Evolutionary conservation across 2,113 vertebrate species (phyloP), one percentile per base, ranked within the genome.

Genomic region (Dinomys branickii): DNA sequence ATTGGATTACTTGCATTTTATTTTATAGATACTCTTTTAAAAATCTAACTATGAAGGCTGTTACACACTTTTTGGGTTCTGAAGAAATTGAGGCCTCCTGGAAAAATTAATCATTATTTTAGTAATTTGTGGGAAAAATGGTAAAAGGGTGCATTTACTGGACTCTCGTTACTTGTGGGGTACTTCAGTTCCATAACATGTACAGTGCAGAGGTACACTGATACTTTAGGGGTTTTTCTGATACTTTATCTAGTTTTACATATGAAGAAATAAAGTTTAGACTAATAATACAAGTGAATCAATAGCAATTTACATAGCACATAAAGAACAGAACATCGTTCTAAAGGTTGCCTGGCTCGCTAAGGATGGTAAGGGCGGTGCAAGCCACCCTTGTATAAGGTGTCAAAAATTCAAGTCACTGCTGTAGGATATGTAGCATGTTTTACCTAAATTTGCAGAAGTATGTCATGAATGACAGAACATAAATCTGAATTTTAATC

Each of bases 11-110:
- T 67, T 88, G 11, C 59, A 73, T 86, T 95, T 92, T 78, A 35
- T 87, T 95, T 95, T 91, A 63, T 26, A 85, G 59, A 16, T 77
- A 30, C 54, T 26, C 88, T 85, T 97, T 81, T 50, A 78, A 78
- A 38, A 63, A 89, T 83, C 13, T 6, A 88, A 3, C 38, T 75
- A 20, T 81, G 35, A 59, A n/a, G 11, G 38, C 17, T 90, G 73
- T 65, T 38, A 52, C 1, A 81, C 47, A 33, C 56, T 93, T 90
- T 16, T 26, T 85, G 44, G 10, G 77, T 71, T 85, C 38, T 93
- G 17, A 88, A 38, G 61, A 96, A 87, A 78, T 63, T 35, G 10
- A 65, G 24, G 6, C 35, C 22, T 81, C 13, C 26, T 82, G 59
- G 50, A 52, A 69, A 85, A 77, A 80, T 14, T 24, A 85, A 73